Evolutionary conservation across 2,113 vertebrate species (phyloP), one percentile per base, ranked within the genome.

Genomic region (Sylvicapra grimmia): DNA sequence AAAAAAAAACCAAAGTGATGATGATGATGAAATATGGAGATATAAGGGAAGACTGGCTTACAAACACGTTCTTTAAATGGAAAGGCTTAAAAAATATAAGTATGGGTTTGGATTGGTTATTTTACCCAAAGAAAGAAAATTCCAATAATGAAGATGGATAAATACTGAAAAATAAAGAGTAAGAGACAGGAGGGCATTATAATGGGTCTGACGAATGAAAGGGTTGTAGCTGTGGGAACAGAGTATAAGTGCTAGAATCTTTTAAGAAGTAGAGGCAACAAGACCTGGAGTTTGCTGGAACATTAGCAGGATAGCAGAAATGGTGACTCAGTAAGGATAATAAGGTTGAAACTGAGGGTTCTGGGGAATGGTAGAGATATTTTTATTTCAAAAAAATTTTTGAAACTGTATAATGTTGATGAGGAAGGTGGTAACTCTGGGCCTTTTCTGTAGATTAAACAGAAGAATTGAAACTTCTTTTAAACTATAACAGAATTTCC

Each of bases 61-160:
- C 21, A 44, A 97, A 94, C 33, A 79, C 58, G 27, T 72, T 91
- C 85, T 93, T 68, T 79, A 94, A 51, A 44, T 51, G 9, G 86
- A 58, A 97, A 89, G 29, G 4, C 77, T 80, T 90, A 16, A 82
- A 40, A 97, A 89, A 95, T n/a, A 54, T 44, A 44, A 23, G 72
- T 72, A 54, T 58, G 15, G 54, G 65, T 44, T 97, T 63, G 75
- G 6, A 23, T 90, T 79, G 18, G 36, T 83, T 58, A 12, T 56
- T 93, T 97, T 80, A 89, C 29, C 51, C 40, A 79, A 94, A 88
- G 84, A 89, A 92, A 92, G 49, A 51, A 84, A 84, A 83, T 10
- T 75, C 36, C 77, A 54, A 36, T 95, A 83, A 86, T 92, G 56
- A 86, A 93, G 15, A 94, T 51, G 86, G 40, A 80, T 75, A 77